Conservation (phyloP, 2,797 vertebrate genomes). For the Denticeps clupeoides region DNA sequence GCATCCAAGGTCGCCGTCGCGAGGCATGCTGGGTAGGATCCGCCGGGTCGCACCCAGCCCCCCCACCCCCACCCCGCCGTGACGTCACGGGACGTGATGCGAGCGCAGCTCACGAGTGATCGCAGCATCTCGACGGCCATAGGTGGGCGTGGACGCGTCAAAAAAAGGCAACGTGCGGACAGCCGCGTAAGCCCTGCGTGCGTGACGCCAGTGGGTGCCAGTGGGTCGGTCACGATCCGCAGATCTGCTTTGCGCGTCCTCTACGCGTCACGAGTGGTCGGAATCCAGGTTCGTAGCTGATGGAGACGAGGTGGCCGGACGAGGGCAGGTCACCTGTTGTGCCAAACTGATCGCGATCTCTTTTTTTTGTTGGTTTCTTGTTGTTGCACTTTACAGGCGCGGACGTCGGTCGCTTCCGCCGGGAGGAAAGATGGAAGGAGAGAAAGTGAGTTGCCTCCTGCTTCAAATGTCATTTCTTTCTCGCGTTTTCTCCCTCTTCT, state of each 20-base stretch:
- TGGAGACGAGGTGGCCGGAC: too few species aligned
- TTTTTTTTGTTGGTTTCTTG: background rate
- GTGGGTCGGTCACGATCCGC: too few species aligned
- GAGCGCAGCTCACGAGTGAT: constrained; percentile 19
- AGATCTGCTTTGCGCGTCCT: too few species aligned
- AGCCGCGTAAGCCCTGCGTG: constrained; percentile 23
- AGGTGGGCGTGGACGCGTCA: constrained; percentile 22
- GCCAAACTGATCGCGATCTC: too few species aligned
- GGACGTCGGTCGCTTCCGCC: background rate
- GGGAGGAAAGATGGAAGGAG: constrained; percentile 32
- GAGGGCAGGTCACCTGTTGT: too few species aligned
- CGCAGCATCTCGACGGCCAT: constrained; percentile 14
- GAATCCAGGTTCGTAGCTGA: too few species aligned
- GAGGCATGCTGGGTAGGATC: constrained; percentile 42
- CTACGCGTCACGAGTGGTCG: too few species aligned
- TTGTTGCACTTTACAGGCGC: background rate
- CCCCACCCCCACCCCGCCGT: too few species aligned
- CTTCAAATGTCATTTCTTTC: too few species aligned
- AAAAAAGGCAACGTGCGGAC: constrained; percentile 39
- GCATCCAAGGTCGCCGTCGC: constrained; percentile 53
- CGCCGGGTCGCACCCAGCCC: background rate
- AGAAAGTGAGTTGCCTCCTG: constrained; percentile 24
- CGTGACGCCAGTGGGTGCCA: constrained; percentile 3
- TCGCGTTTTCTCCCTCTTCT: too few species aligned
- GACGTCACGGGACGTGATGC: constrained; percentile 34